A percentile compares a stretch with the other conserved stretches of the same genome.
Evolutionary conservation across 2,888 invertebrate species (phyloP).

Genomic region (Dryomyza anilis): DNA sequence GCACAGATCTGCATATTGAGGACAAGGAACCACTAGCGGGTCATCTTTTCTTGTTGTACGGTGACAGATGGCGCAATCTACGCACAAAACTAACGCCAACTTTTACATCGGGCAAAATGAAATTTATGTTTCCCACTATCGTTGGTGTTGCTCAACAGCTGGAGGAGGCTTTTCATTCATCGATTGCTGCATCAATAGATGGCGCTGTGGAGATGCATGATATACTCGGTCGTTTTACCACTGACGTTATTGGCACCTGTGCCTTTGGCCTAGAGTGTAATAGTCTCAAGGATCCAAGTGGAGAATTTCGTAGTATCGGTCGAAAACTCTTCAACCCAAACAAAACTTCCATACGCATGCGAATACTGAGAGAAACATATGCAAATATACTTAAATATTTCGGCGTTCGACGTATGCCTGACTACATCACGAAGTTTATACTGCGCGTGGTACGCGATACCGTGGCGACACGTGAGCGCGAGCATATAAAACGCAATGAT

Average conservation of each 20-base stretch:
- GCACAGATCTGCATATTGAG: constrained; percentile 42
- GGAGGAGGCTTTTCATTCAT: constrained; percentile 28
- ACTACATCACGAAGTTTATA: constrained; percentile 36
- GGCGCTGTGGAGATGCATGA: constrained; percentile 58
- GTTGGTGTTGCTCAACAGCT: constrained; percentile 46
- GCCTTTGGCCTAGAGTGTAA: constrained; percentile 62
- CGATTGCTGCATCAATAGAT: constrained; percentile 5
- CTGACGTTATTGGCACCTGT: constrained; percentile 63
- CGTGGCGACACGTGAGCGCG: constrained; percentile 40
- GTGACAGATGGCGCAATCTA: constrained; percentile 61
- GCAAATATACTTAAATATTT: constrained; percentile 20
- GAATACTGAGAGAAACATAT: constrained; percentile 39
- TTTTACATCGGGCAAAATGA: constrained; percentile 64
- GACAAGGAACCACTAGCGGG: constrained; percentile 51
- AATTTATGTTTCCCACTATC: constrained; percentile 60
- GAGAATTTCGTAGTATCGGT: constrained; percentile 51
- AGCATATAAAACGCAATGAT: constrained; percentile 46
- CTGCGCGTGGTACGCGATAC: constrained; percentile 43
- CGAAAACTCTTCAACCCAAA: constrained; percentile 34
- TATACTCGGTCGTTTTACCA: constrained; percentile 59
- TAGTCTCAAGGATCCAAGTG: constrained; percentile 55
- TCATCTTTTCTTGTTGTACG: constrained; percentile 53
- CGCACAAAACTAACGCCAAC: constrained; percentile 61
- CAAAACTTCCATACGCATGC: constrained; percentile 39
- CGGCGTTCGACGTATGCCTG: not conserved